Evolutionary conservation across 2,113 vertebrate species (phyloP).

Genomic region (Typhlomys cinereus): DNA sequence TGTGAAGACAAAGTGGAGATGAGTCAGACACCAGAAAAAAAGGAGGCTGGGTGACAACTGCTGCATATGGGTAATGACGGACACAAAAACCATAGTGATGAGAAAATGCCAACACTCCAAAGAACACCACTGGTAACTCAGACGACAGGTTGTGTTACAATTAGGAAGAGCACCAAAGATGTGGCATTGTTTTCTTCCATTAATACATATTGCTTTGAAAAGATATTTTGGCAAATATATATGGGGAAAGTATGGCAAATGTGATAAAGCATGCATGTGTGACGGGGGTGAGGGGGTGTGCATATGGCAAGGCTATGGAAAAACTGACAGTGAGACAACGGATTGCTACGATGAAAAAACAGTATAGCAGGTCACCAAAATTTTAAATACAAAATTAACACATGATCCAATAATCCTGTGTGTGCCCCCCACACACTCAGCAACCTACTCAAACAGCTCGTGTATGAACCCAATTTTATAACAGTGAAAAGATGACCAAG

Average conservation of each 20-base stretch:
- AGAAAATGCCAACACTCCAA: neutral
- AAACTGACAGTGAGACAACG: neutral
- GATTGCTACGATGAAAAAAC: neutral
- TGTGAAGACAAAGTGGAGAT: neutral
- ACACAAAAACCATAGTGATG: neutral
- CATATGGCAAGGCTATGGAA: neutral
- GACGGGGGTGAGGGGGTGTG: neutral
- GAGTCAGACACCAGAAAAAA: neutral
- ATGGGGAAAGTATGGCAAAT: neutral
- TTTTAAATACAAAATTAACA: neutral
- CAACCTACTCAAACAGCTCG: neutral
- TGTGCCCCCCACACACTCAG: neutral
- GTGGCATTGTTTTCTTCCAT: neutral
- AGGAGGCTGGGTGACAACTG: neutral
- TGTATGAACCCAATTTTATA: neutral
- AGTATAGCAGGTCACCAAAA: neutral
- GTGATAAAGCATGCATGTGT: neutral
- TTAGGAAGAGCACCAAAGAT: neutral
- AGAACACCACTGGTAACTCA: neutral
- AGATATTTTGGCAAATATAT: neutral
- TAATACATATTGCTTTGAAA: slow-evolving; percentile 8
- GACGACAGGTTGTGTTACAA: neutral
- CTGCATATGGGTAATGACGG: neutral
- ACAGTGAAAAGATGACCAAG: neutral
- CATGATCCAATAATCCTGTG: neutral